Conservation (phyloP, 2,888 invertebrate genomes). For the Lathronympha strigana region DNA sequence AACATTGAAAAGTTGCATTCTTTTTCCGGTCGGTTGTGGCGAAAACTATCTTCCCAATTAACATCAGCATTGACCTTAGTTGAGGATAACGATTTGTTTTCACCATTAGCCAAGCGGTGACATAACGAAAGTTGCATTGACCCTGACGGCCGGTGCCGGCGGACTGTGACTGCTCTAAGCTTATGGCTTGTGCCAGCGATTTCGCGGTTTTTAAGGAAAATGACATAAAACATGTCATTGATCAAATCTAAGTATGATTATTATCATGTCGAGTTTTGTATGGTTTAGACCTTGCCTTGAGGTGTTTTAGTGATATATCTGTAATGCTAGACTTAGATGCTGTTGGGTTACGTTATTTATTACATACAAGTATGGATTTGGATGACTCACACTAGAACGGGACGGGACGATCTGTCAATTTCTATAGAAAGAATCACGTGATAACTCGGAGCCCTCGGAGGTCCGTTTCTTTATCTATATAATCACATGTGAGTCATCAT, state of each 20-base stretch:
- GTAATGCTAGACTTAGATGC: too few species aligned
- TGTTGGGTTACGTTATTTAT: too few species aligned
- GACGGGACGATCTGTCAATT: too few species aligned
- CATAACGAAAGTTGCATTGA: constrained; percentile 11
- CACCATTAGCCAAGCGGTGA: not conserved
- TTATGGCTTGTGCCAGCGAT: not conserved
- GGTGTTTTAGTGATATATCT: not conserved
- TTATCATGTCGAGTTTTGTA: too few species aligned
- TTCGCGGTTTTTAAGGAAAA: constrained; percentile 1
- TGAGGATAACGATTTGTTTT: constrained; percentile 1
- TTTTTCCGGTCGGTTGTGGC: too few species aligned
- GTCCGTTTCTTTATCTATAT: too few species aligned
- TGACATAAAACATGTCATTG: not conserved
- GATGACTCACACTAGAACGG: too few species aligned
- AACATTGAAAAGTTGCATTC: too few species aligned
- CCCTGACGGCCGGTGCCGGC: constrained; percentile 4
- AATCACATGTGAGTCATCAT: too few species aligned
- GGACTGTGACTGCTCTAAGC: not conserved
- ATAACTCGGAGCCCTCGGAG: too few species aligned
- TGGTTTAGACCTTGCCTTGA: not conserved
- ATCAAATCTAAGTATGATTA: not conserved
- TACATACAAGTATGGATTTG: too few species aligned
- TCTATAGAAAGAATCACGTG: too few species aligned
- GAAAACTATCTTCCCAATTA: not conserved
- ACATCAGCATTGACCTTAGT: not conserved